Conservation (phyloP, 2,888 invertebrate genomes). For the Aspidapion aeneum region DNA sequence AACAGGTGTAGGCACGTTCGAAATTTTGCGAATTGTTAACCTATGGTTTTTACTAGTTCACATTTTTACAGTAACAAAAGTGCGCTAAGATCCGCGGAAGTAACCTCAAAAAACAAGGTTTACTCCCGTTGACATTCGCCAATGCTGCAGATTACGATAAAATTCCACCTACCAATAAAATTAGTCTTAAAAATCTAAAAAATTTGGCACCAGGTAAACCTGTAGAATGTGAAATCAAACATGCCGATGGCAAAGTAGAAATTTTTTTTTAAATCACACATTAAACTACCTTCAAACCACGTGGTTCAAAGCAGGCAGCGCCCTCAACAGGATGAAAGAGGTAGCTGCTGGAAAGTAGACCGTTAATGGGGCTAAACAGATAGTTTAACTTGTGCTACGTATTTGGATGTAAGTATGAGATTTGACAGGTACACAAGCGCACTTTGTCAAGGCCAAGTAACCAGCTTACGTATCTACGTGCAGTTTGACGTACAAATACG, state of each 20-base stretch:
- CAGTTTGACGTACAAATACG: no score
- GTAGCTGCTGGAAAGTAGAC: neutral
- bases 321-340: constrained; percentile 97
- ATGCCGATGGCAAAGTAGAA: constrained; percentile 79
- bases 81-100: constrained; percentile 86
- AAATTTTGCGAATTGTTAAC: no score
- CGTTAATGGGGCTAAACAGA: neutral
- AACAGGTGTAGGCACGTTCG: no score
- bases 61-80: neutral
- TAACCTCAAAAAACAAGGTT: constrained; percentile 97
- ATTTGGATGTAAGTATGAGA: no score
- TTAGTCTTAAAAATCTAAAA: constrained; percentile 79
- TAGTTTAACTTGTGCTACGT: neutral
- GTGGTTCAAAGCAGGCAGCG: constrained; percentile 98
- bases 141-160: constrained; percentile 94
- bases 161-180: constrained; percentile 73
- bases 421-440: neutral
- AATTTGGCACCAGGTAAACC: constrained; percentile 86
- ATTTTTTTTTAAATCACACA: constrained; percentile 88
- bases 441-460: no score
- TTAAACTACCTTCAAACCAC: constrained; percentile 94
- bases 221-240: constrained; percentile 86
- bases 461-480: no score
- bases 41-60: no score
- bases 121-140: constrained; percentile 94